phyloP scores from a whole-genome alignment of 2,113 vertebrate species.

The Aythya baeri region DNA sequence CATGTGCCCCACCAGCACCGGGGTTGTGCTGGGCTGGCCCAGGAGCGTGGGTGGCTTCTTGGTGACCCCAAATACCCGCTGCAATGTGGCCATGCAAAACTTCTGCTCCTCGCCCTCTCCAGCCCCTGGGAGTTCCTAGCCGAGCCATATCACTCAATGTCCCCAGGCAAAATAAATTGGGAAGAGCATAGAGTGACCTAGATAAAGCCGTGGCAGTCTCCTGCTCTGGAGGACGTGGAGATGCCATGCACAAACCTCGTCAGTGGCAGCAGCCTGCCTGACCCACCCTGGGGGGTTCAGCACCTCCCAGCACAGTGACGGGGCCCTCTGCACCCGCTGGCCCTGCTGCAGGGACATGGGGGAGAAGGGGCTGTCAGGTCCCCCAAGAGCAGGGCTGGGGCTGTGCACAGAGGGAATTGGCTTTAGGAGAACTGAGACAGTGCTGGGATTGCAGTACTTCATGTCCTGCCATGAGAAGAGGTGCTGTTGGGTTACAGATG shows the following conservation, averaged over 20 bases:
- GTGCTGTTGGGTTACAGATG: neutral
- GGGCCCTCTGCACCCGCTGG: neutral
- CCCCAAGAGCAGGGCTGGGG: neutral
- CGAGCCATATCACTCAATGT: neutral
- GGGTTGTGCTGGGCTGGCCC: neutral
- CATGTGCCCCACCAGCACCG: accelerated
- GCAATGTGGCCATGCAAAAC: neutral
- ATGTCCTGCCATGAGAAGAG: neutral
- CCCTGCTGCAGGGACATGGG: accelerated
- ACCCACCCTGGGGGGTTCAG: neutral
- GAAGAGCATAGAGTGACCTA: neutral
- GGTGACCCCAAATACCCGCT: neutral
- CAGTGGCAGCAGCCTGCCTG: neutral
- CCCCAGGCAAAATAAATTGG: neutral
- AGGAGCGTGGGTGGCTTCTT: neutral
- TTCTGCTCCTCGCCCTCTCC: neutral
- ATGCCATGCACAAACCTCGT: neutral
- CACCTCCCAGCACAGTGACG: neutral
- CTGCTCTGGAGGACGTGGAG: neutral
- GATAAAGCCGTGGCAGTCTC: neutral
- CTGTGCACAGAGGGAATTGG: neutral
- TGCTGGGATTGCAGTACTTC: neutral
- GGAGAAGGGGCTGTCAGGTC: neutral
- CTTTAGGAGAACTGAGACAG: neutral
- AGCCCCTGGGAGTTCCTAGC: neutral